Evolutionary conservation across 1,140 invertebrate genomes (phyloP), one percentile per base, ranked within the genome.

Genomic region (Choristoneura fumiferana): DNA sequence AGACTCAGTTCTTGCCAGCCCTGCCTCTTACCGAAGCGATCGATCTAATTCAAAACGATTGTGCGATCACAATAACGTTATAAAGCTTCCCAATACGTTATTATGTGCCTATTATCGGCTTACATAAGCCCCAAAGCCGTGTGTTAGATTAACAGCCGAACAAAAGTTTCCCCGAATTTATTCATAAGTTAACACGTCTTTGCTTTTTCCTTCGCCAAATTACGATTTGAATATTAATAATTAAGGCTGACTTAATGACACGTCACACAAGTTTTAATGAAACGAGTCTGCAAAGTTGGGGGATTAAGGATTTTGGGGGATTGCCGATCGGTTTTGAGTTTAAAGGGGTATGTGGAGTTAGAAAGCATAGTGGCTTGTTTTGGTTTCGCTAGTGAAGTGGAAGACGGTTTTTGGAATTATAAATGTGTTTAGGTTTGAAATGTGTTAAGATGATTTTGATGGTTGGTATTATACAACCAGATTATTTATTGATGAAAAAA

Each of bases 241-340:
- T 85, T 82, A 82, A 73, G 72, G 61, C 65, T 38, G 78, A 69
- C 78, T 88, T 85, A 88, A 88, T 87, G 85, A 88, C 77, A 87
- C 82, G 85, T 88, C 84, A 88, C 81, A 75, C 73, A 85, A 88
- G 82, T 88, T 88, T 88, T 83, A 88, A 88, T 87, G 85, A 86
- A 86, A n/a, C n/a, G n/a, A 84, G 43, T 49, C 43, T 49, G 43
- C 10, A 10, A 49, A 49, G 43, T 49, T 49, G 43, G 5, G 22
- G 22, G 12, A 33, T 49, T 35, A 18, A 37, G 36, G 14, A 6
- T 2, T 29, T 29, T 6, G 22, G 22, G 18, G 15, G 35, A 36
- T 38, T 36, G 2, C 36, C n/a, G n/a, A n/a, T n/a, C n/a, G n/a
- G n/a, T n/a, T n/a, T n/a, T n/a, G 8, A 17, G 14, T 45, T 45